Evolutionary conservation across 2,888 invertebrate species (phyloP), one percentile per base, ranked within the genome.

Genomic region (Blomia tropicalis): DNA sequence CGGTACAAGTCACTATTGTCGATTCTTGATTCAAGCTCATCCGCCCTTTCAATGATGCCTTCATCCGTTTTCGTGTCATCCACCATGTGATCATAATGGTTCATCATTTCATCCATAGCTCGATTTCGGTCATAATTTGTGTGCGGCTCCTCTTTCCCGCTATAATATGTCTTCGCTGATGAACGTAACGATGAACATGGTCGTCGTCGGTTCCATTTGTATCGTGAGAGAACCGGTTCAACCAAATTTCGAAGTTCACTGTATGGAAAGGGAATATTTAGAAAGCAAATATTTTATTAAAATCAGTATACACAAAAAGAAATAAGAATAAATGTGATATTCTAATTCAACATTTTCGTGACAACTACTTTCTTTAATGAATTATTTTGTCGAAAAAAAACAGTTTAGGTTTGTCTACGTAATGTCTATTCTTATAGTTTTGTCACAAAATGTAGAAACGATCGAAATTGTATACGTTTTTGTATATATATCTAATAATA

Each of bases 231-330:
- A n/a, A 47, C 22, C 22, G 51, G 51, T n/a, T 47, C 51, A 7
- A 47, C 51, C 23, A 47, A n/a, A n/a, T 47, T 47, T 7, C 51
- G 51, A 47, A 47, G 51, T 47, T 47, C 51, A 14, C 51, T 47
- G 22, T 19, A 47, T 11, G 7, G 17, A 36, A 36, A 36, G 17
- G 36, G 7, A 36, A n/a, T n/a, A n/a, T n/a, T n/a, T n/a, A n/a
- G n/a, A n/a, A n/a, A n/a, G n/a, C n/a, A n/a, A n/a, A n/a, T 14
- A 32, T 4, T 7, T 14, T 32, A 32, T 32, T 32, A 4, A 7
- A 32, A 32, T 14, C 32, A 32, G 14, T 7, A 32, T 14, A 32
- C 4, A 32, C 32, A 32, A 32, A 32, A 32, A 4, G 5, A 32
- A 32, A 32, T 14, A 32, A 32, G 14, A 32, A 32, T 7, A 32